A percentile compares a stretch with the other conserved stretches of the same genome.
Conservation (phyloP, 92 coral and sea anemone species). For the Heteractis magnifica region DNA sequence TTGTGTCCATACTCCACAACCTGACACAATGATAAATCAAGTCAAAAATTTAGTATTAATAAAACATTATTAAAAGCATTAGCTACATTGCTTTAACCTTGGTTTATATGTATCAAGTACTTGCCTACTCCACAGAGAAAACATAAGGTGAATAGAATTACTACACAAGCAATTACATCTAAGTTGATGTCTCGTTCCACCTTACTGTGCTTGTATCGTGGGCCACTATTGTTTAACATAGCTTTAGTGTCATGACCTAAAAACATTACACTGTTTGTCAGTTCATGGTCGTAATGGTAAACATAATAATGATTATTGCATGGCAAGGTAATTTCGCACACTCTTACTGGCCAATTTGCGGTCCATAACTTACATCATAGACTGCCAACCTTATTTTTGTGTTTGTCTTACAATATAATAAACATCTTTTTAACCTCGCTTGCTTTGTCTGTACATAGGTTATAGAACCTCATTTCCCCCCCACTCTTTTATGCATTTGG, state of each 20-base stretch:
- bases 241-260: conserved; percentile 99
- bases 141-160: conserved; percentile 80
- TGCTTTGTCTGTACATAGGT: no score
- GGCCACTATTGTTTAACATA: conserved; percentile 97
- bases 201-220: conserved; percentile 94
- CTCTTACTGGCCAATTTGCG: no score
- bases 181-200: conserved; percentile 88
- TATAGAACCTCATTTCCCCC: no score
- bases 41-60: background rate
- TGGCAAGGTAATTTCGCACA: no score
- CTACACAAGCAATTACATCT: conserved; percentile 95
- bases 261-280: background rate
- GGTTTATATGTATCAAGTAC: background rate
- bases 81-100: background rate
- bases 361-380: no score
- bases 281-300: background rate
- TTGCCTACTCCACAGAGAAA: conserved; percentile 91
- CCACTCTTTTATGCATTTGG: no score
- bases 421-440: no score
- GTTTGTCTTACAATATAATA: no score
- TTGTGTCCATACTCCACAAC: conserved; percentile 94
- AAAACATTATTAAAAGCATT: background rate
- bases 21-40: conserved; percentile 13
- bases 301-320: background rate
- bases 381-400: no score